phyloP scores from a whole-genome alignment of 2,113 vertebrate species.

The Sylvia atricapilla region DNA sequence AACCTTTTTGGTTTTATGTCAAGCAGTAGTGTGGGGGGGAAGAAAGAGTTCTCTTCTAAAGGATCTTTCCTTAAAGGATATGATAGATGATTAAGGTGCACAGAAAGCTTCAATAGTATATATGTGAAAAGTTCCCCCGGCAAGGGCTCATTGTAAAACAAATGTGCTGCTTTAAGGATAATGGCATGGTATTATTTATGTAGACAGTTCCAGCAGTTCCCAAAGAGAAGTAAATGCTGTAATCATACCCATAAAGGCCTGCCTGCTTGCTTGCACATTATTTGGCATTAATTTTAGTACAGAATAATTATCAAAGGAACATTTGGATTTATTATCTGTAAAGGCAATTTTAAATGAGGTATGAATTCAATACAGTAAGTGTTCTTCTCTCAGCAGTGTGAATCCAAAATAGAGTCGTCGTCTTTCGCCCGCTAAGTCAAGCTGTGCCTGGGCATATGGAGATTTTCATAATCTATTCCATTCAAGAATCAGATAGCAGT shows the following conservation, averaged over 20 bases:
- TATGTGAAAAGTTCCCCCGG: not conserved
- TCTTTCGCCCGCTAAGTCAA: not conserved
- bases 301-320: slow-evolving; percentile 64
- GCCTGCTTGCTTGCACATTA: slow-evolving; percentile 63
- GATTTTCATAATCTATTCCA: slow-evolving; percentile 8
- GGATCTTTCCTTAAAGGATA: slow-evolving; percentile 24
- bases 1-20: slow-evolving; percentile 6
- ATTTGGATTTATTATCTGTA: slow-evolving; percentile 63
- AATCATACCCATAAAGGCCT: slow-evolving; percentile 59
- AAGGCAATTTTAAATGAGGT: slow-evolving; percentile 57
- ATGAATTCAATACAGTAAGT: slow-evolving; percentile 47
- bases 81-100: slow-evolving; percentile 43
- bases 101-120: slow-evolving; percentile 15
- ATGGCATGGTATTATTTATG: slow-evolving; percentile 67
- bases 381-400: slow-evolving; percentile 33
- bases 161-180: slow-evolving; percentile 63
- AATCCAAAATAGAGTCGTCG: not conserved
- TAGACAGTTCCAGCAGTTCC: slow-evolving; percentile 58
- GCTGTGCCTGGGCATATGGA: slow-evolving; percentile 4
- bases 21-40: not conserved
- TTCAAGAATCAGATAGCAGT: slow-evolving; percentile 15
- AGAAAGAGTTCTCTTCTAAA: not conserved
- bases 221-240: slow-evolving; percentile 61
- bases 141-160: slow-evolving; percentile 55
- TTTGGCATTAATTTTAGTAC: slow-evolving; percentile 66